A percentile compares a stretch with the other conserved stretches of the same genome.
These are phyloP conservation scores for Nudaria mundana DNA, from an alignment of 2,888 invertebrate species.

Conservation along the genomic window DNA sequence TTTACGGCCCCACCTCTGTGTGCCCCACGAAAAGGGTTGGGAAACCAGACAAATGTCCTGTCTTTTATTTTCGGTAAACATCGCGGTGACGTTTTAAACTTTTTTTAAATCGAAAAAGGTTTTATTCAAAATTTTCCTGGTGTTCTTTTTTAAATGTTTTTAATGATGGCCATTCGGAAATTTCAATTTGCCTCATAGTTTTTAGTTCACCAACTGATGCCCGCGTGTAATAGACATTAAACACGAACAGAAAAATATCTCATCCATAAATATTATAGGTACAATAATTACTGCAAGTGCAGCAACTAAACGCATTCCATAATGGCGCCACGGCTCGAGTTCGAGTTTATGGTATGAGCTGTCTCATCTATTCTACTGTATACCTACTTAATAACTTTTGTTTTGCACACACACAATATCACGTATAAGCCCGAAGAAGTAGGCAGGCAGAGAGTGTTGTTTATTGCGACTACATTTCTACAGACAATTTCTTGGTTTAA, in stretches of 20 bases:
- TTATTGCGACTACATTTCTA: too few relatives aligned
- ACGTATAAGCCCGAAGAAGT: too few relatives aligned
- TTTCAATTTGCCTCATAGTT: too few relatives aligned
- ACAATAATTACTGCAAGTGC: constrained; percentile 20
- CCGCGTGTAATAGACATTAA: too few relatives aligned
- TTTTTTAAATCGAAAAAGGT: not conserved
- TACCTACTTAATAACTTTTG: not conserved
- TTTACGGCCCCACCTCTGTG: constrained; percentile 32
- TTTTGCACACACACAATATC: not conserved
- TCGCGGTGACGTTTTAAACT: constrained; percentile 5
- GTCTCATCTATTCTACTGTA: not conserved
- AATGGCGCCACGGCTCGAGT: constrained; percentile 16
- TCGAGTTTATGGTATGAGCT: not conserved
- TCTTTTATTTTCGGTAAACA: constrained; percentile 14
- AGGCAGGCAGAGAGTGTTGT: too few relatives aligned
- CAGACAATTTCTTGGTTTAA: too few relatives aligned
- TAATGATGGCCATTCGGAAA: too few relatives aligned
- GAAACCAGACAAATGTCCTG: constrained; percentile 59
- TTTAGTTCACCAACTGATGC: too few relatives aligned
- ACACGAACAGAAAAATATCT: constrained; percentile 16
- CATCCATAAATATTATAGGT: constrained; percentile 15
- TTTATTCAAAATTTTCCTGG: not conserved
- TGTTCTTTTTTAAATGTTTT: not conserved
- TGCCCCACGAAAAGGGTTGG: constrained; percentile 51
- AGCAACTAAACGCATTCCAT: constrained; percentile 26